Evolutionary conservation across 2,888 invertebrate species (phyloP), one percentile per base, ranked within the genome.

Genomic region (Tachystola acroxantha): DNA sequence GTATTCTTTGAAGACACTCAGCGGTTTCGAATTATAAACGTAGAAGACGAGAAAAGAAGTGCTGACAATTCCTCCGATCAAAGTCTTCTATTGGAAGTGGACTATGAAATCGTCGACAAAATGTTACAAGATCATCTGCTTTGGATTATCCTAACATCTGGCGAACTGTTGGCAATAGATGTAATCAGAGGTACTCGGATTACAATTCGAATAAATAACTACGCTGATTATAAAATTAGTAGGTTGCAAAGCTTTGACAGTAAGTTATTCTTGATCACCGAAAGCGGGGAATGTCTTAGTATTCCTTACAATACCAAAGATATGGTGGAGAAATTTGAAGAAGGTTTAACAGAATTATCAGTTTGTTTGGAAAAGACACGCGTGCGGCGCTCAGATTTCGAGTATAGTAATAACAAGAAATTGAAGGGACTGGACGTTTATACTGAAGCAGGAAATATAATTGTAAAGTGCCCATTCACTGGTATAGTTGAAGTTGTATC

Each of bases 121-220:
- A 44, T 53, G 29, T 41, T 75, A 9, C 57, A 68, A 34, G 63
- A 72, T 11, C 48, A 68, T 28, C 54, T 69, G 37, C 42, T 86
- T 7, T 85, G 80, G 81, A 36, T 81, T 16, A 49, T 71, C 30
- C 50, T 79, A 10, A 62, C 64, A 41, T 70, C 75, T 7, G 72
- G 69, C 25, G 61, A 72, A 45, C 50, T 85, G 11, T 40, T 56
- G 7, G 58, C 74, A n/a, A 55, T 73, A 24, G 53, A 80, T 44
- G 42, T 74, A 10, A 2, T 50, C 1, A 59, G 51, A 10, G 59
- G 59, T n/a, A 40, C 39, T 7, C 53, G 62, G 44, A 42, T 67
- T 3, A 64, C 58, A 48, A 44, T 81, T 10, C 39, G 25, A 22
- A 41, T 50, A 37, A 53, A 51, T 30, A 63, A 53, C 26, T 63